Conservation (phyloP, 2,113 vertebrate genomes). For the Melanocharis versteri region DNA sequence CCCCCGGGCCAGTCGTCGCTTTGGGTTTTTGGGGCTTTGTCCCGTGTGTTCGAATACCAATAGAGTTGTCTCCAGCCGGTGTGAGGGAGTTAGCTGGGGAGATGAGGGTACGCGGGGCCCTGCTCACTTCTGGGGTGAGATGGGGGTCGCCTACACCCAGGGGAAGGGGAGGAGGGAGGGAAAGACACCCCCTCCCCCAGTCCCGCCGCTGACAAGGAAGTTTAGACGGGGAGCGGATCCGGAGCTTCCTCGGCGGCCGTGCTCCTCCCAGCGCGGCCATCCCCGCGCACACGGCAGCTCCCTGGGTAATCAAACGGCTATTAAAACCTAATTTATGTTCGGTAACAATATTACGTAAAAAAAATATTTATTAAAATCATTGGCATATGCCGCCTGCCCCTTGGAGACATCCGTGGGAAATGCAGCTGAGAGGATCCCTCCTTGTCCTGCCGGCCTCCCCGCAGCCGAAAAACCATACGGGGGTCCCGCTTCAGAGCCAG, state of each 20-base stretch:
- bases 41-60: neutral
- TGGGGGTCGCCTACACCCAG: neutral
- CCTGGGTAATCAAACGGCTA: constrained; percentile 55
- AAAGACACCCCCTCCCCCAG: neutral
- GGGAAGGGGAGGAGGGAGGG: neutral
- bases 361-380: constrained; percentile 62
- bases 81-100: neutral
- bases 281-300: neutral
- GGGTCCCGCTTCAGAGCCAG: neutral
- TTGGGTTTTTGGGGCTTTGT: neutral
- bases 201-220: neutral
- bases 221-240: neutral
- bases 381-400: constrained; percentile 54
- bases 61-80: neutral
- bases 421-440: neutral
- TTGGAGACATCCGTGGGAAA: constrained; percentile 44
- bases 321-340: constrained; percentile 72
- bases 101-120: neutral
- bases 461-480: neutral
- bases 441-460: neutral
- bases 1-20: neutral
- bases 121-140: neutral
- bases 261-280: neutral
- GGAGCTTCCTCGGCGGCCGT: neutral
- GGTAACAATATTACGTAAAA: constrained; percentile 71